phyloP scores from a whole-genome alignment of 2,888 invertebrate species.

The Ischnura elegans region DNA sequence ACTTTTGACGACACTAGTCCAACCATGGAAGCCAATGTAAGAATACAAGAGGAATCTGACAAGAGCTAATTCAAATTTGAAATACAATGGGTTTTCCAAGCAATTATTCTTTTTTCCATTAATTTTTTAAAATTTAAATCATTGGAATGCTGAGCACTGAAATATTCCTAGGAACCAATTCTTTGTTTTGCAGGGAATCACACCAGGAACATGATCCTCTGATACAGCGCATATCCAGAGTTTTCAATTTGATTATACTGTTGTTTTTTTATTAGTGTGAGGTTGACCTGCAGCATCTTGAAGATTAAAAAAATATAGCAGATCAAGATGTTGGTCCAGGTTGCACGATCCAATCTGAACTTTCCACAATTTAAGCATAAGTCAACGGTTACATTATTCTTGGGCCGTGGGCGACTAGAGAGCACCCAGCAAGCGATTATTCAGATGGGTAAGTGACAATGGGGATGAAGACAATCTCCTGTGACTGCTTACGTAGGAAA shows the following conservation, averaged over 20 bases:
- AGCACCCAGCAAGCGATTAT: slow-evolving; percentile 42
- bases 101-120: background rate
- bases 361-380: slow-evolving; percentile 45
- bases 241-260: background rate
- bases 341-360: slow-evolving; percentile 53
- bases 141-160: slow-evolving; percentile 56
- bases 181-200: background rate
- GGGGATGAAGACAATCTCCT: background rate
- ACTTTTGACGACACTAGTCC: background rate
- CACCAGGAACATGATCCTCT: background rate
- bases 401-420: slow-evolving; percentile 18
- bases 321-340: slow-evolving; percentile 53
- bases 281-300: slow-evolving; percentile 60
- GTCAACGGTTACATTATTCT: background rate
- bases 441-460: background rate
- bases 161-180: slow-evolving; percentile 11
- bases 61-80: background rate
- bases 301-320: slow-evolving; percentile 62
- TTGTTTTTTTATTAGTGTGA: slow-evolving; percentile 32
- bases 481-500: background rate
- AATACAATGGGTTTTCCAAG: background rate
- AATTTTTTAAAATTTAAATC: background rate
- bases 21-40: background rate
- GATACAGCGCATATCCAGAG: slow-evolving; percentile 1
- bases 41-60: background rate